Conservation (phyloP, 2,113 vertebrate species). For the Ceyx melanurus region DNA sequence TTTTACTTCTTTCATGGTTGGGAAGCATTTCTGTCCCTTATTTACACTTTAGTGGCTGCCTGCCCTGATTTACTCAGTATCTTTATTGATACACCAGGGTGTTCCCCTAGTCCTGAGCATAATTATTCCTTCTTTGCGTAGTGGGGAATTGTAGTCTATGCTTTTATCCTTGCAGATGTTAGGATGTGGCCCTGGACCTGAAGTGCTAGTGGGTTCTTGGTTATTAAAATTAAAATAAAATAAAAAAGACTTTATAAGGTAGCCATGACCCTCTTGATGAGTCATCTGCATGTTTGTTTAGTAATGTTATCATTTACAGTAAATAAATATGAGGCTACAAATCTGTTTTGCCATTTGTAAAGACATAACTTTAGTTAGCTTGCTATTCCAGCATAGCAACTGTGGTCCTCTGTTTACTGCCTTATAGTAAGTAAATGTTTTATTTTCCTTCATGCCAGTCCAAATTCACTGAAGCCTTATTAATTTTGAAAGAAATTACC, state of each 20-base stretch:
- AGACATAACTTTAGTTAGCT: background rate
- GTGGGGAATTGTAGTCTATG: background rate
- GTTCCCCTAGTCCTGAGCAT: background rate
- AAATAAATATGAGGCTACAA: background rate
- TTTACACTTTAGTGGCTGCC: background rate
- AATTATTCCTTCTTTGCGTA: background rate
- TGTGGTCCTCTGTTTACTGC: background rate
- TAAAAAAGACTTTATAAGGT: background rate
- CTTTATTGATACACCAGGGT: background rate
- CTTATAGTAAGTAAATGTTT: slow-evolving; percentile 26
- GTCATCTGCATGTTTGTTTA: background rate
- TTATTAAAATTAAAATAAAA: background rate
- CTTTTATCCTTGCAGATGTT: background rate
- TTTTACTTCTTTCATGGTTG: background rate
- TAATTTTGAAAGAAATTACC: background rate
- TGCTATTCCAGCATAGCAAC: background rate
- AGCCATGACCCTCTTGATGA: background rate
- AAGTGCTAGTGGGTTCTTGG: background rate
- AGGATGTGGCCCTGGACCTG: background rate
- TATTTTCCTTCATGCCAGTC: background rate
- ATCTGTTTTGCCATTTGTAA: slow-evolving; percentile 9
- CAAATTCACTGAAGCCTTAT: background rate
- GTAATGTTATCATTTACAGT: background rate
- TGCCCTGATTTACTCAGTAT: background rate
- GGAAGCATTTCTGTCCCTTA: background rate